These are phyloP conservation scores for Patiria miniata DNA, from an alignment of 35 echinoderm and acorn worm species.

Conservation along the genomic window DNA sequence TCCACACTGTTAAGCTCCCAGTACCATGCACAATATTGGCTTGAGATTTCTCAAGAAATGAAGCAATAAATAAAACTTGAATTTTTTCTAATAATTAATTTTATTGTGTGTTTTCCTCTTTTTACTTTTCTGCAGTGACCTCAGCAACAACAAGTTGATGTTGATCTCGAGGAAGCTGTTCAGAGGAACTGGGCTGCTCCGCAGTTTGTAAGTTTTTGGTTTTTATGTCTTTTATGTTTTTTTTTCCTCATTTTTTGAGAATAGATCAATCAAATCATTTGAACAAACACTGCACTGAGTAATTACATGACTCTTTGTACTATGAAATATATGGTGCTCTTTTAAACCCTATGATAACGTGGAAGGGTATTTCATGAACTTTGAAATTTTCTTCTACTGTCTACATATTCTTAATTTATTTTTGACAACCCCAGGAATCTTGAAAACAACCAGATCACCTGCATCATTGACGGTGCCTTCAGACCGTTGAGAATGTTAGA, in stretches of 20 bases:
- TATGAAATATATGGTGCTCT: not conserved
- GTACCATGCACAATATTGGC: no score
- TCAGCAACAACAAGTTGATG: slow-evolving; percentile 44
- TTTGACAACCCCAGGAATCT: slow-evolving; percentile 54
- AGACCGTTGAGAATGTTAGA: slow-evolving; percentile 81
- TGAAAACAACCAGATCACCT: slow-evolving; percentile 78
- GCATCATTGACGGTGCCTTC: slow-evolving; percentile 78
- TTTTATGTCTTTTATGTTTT: no score
- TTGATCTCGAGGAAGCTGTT: slow-evolving; percentile 30
- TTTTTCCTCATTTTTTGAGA: no score
- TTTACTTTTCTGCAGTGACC: slow-evolving; percentile 13
- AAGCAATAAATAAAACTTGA: no score
- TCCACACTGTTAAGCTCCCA: no score
- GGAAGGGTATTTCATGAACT: no score
- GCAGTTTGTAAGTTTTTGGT: slow-evolving; percentile 31
- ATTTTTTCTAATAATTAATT: not conserved
- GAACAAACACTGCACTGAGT: no score
- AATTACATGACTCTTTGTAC: not conserved
- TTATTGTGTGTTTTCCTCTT: not conserved
- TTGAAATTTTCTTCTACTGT: no score
- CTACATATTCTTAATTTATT: not conserved
- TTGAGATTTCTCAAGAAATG: no score
- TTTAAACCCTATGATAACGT: not conserved
- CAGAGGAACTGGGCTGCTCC: slow-evolving; percentile 15
- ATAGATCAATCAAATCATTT: no score